Conservation (phyloP, 2,113 vertebrate species). For the Nanorana parkeri region DNA sequence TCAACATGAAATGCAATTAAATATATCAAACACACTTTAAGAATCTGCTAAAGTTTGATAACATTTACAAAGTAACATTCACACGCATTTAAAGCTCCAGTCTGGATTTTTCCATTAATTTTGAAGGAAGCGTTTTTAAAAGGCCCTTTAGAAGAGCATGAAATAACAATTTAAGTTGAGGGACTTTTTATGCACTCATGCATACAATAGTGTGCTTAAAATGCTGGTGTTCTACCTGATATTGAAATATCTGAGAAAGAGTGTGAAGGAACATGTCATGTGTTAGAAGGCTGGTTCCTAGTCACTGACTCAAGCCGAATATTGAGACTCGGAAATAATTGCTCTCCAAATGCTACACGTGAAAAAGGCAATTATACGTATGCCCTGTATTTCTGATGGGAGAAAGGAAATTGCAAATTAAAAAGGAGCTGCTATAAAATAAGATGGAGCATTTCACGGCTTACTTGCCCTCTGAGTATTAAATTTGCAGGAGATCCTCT, state of each 20-base stretch:
- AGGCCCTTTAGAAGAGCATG: conserved; percentile 31
- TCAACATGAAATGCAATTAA: conserved; percentile 1
- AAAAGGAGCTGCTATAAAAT: conserved; percentile 21
- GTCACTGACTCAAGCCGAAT: conserved; percentile 42
- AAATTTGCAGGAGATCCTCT: neutral
- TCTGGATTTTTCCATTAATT: conserved; percentile 37
- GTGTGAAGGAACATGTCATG: conserved; percentile 26
- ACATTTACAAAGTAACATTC: conserved; percentile 47
- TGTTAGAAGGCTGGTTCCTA: conserved; percentile 10
- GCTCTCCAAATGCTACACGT: conserved; percentile 43
- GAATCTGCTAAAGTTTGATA: conserved; percentile 24
- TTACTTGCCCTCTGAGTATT: neutral
- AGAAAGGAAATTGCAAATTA: conserved; percentile 34
- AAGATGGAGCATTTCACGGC: conserved; percentile 16
- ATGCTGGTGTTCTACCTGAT: conserved; percentile 35
- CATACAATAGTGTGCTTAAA: conserved; percentile 34
- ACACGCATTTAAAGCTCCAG: neutral
- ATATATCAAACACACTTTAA: conserved; percentile 6
- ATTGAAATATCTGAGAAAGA: conserved; percentile 32
- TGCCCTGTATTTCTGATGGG: conserved; percentile 8
- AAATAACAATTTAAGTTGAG: conserved; percentile 46
- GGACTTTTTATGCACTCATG: conserved; percentile 28
- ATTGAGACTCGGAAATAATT: conserved; percentile 40
- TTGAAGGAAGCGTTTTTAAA: conserved; percentile 32
- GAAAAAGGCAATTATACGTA: conserved; percentile 44